A percentile compares a stretch with the other conserved stretches of the same genome.
Evolutionary conservation across 2,113 vertebrate species (phyloP).

Genomic region (Leptocoma aspasia): DNA sequence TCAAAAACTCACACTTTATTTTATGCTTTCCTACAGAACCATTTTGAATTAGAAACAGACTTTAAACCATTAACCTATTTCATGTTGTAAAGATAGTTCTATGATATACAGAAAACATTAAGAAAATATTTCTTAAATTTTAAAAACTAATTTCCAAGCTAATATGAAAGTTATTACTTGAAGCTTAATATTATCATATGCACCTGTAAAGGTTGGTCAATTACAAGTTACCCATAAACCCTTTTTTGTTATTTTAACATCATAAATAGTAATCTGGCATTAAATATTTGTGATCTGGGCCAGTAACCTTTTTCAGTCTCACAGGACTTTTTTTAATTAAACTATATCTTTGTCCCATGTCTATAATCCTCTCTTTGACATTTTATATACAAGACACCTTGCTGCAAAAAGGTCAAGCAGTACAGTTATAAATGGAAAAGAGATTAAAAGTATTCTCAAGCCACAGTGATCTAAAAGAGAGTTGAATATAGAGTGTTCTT

Average conservation of each 20-base stretch:
- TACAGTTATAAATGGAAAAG: conserved; percentile 86
- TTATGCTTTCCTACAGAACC: background rate
- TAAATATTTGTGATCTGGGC: conserved; percentile 85
- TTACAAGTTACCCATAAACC: conserved; percentile 71
- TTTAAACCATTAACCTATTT: conserved; percentile 31
- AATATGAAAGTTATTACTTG: conserved; percentile 62
- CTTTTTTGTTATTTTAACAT: conserved; percentile 75
- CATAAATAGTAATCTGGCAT: conserved; percentile 84
- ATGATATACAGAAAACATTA: conserved; percentile 2
- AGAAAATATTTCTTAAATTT: conserved; percentile 33
- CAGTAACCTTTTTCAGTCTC: conserved; percentile 84
- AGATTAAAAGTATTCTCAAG: conserved; percentile 85
- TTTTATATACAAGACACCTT: conserved; percentile 85
- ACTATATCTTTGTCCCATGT: conserved; percentile 84
- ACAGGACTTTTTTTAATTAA: conserved; percentile 84
- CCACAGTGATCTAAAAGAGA: conserved; percentile 77
- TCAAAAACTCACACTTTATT: background rate
- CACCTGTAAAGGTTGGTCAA: conserved; percentile 70
- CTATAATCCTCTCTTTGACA: conserved; percentile 84
- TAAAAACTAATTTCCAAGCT: conserved; percentile 52
- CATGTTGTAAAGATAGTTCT: conserved; percentile 27
- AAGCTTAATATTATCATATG: conserved; percentile 65
- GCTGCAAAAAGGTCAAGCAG: conserved; percentile 83
- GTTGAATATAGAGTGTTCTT: conserved; percentile 77
- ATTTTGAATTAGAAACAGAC: conserved; percentile 11